A percentile compares a stretch with the other conserved stretches of the same genome.
Conservation (phyloP, 2,888 invertebrate species). For the Campoletis raptor region DNA sequence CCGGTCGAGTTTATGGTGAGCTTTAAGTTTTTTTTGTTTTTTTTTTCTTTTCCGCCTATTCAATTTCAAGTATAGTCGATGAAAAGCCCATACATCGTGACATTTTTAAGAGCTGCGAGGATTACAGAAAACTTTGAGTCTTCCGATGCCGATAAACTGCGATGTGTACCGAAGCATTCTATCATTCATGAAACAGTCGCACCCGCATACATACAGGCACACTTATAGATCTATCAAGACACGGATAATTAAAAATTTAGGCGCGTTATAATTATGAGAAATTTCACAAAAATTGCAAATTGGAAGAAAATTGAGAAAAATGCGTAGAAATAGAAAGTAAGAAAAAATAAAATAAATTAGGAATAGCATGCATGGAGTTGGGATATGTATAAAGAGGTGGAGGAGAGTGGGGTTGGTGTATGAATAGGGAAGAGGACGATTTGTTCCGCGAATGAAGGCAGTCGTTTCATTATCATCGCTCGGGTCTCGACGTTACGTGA, state of each 20-base stretch:
- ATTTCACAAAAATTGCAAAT: no score
- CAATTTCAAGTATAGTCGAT: no score
- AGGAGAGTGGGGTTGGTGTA: not conserved
- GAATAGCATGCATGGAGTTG: no score
- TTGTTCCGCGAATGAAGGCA: not conserved
- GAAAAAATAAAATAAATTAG: not conserved
- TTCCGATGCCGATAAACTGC: conserved; percentile 8
- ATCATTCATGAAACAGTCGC: no score
- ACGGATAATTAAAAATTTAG: no score
- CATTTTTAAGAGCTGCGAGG: conserved; percentile 36
- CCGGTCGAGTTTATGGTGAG: conserved; percentile 82
- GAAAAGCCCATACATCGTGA: no score
- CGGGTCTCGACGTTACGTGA: conserved; percentile 1
- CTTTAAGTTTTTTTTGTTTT: conserved; percentile 62
- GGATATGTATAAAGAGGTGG: not conserved
- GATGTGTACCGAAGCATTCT: not conserved
- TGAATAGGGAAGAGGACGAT: not conserved
- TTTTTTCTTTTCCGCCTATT: not conserved
- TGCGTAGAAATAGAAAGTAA: not conserved
- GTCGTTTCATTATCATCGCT: conserved; percentile 8
- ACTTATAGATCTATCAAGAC: no score
- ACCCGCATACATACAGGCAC: no score
- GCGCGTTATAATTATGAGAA: not conserved
- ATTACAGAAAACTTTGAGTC: not conserved
- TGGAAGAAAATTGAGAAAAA: not conserved